These are phyloP conservation scores for Limnephilus lunatus DNA, from an alignment of 2,888 invertebrate genomes.

Conservation along the genomic window DNA sequence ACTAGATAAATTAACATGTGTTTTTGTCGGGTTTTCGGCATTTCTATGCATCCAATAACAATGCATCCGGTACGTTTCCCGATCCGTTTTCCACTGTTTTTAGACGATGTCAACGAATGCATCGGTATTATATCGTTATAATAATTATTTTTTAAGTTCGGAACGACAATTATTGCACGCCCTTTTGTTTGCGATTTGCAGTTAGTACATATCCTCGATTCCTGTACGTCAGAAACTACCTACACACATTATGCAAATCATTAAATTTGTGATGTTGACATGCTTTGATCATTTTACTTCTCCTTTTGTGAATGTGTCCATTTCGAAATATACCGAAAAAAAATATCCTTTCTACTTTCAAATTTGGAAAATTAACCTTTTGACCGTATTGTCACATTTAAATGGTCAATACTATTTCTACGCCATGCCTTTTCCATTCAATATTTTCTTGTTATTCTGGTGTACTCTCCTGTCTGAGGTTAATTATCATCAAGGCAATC, in stretches of 20 bases:
- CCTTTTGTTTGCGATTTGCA: slow-evolving; percentile 25
- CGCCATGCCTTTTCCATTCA: neutral
- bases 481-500: neutral
- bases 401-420: neutral
- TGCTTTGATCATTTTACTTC: neutral
- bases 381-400: neutral
- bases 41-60: slow-evolving; percentile 23
- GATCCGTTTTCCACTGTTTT: neutral
- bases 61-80: neutral
- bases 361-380: slow-evolving; percentile 2
- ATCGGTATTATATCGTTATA: neutral
- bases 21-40: slow-evolving; percentile 24
- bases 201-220: neutral
- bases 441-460: neutral
- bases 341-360: neutral
- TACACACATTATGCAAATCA: slow-evolving; percentile 35
- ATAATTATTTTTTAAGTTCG: neutral
- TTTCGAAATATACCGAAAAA: neutral
- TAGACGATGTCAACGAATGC: slow-evolving; percentile 2
- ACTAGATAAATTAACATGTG: slow-evolving; percentile 5
- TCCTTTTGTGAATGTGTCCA: neutral
- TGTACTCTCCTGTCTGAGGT: neutral
- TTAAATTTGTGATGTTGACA: slow-evolving; percentile 34
- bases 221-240: slow-evolving; percentile 33
- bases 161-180: slow-evolving; percentile 10